These are phyloP conservation scores for Pogonomyrmex californicus DNA, from an alignment of 1,140 invertebrate genomes.

Conservation along the genomic window DNA sequence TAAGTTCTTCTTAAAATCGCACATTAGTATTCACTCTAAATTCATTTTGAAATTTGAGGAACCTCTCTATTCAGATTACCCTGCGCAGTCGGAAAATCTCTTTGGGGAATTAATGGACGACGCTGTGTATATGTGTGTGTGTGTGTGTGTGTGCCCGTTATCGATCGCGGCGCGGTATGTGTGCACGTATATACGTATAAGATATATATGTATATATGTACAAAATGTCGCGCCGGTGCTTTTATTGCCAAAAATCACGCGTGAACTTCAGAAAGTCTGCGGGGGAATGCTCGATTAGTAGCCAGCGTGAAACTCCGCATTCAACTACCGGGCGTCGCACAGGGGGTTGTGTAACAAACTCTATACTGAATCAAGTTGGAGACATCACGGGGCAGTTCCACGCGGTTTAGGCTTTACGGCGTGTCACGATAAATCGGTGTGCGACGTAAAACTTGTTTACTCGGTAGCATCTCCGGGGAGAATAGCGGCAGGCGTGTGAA, in stretches of 20 bases:
- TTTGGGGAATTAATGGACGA: not conserved
- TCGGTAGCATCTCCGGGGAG: not conserved
- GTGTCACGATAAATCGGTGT: conserved; percentile 34
- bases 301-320: conserved; percentile 4
- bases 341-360: conserved; percentile 12
- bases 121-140: not conserved
- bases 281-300: conserved; percentile 37
- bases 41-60: not conserved
- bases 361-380: conserved; percentile 19
- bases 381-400: not conserved
- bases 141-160: not conserved
- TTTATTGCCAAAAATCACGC: conserved; percentile 29
- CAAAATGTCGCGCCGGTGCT: conserved; percentile 6
- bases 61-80: not conserved
- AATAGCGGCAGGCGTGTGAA: no score
- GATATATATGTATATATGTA: not conserved
- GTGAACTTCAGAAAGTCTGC: not conserved
- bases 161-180: not conserved
- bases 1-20: not conserved
- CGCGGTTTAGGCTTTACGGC: conserved; percentile 19
- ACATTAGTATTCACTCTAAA: not conserved
- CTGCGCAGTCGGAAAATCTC: not conserved
- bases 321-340: not conserved
- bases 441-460: conserved; percentile 27
- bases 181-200: not conserved